A percentile compares a stretch with the other conserved stretches of the same genome.
Evolutionary conservation across 64 coral and sea anemone genomes (phyloP).

Genomic region (Montipora efflorescens): DNA sequence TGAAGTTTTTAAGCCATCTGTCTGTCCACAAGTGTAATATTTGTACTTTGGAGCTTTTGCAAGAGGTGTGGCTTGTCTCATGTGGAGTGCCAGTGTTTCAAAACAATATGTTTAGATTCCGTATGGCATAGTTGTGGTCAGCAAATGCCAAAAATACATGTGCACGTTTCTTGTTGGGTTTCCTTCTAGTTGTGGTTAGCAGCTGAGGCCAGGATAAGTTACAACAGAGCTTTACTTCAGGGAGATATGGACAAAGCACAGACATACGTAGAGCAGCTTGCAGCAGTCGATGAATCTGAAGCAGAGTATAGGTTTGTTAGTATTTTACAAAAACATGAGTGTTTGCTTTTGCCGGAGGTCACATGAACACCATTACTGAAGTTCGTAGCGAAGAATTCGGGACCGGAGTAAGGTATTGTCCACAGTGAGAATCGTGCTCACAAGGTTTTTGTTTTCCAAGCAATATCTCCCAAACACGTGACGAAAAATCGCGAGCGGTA

Average conservation of each 20-base stretch:
- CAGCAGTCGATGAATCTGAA: constrained; percentile 51
- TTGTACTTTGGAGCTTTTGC: neutral
- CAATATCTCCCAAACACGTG: too few species aligned
- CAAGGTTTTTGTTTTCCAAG: too few species aligned
- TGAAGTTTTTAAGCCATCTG: too few species aligned
- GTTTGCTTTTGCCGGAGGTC: too few species aligned
- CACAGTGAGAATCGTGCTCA: too few species aligned
- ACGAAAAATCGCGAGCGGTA: too few species aligned
- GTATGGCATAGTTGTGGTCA: neutral
- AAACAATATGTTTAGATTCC: neutral
- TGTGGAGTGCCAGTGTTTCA: neutral
- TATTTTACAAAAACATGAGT: too few species aligned
- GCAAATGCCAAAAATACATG: neutral
- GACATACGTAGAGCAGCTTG: constrained; percentile 31
- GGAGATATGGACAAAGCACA: constrained; percentile 46
- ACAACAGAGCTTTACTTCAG: constrained; percentile 56
- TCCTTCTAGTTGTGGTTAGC: constrained; percentile 59
- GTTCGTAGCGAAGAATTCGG: too few species aligned
- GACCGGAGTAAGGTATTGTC: too few species aligned
- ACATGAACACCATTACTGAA: too few species aligned
- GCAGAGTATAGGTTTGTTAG: constrained; percentile 48
- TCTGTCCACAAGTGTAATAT: too few species aligned
- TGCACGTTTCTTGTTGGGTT: neutral
- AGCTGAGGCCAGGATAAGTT: constrained; percentile 53
- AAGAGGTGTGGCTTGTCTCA: neutral